These are phyloP conservation scores for Ardeotis arabs DNA, from an alignment of 2,113 vertebrate species.

Conservation along the genomic window DNA sequence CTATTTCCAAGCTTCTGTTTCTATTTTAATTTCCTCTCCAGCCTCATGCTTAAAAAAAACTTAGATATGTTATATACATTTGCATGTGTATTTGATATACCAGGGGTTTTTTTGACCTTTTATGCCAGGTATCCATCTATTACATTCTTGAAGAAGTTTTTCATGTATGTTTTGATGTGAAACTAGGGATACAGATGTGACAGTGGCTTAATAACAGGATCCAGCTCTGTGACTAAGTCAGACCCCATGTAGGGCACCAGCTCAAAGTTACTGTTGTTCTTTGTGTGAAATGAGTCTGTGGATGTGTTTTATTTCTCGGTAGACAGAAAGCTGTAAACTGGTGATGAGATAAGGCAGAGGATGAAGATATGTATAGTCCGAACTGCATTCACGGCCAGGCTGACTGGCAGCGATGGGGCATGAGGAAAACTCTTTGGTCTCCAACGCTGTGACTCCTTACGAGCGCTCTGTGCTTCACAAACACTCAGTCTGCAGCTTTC, in stretches of 20 bases:
- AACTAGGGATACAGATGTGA: neutral
- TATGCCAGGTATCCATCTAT: neutral
- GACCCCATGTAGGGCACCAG: neutral
- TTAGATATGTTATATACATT: neutral
- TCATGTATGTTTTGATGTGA: neutral
- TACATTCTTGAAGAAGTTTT: neutral
- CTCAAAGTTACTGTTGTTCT: neutral
- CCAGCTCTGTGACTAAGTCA: neutral
- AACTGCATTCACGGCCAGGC: neutral
- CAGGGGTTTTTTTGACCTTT: neutral
- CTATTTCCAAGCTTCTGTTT: neutral
- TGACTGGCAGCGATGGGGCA: neutral
- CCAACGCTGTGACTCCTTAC: neutral
- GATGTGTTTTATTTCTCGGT: neutral
- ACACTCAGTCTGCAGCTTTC: neutral
- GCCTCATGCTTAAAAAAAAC: neutral
- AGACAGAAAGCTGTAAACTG: neutral
- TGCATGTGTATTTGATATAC: neutral
- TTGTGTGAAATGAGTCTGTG: neutral
- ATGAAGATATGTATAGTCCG: neutral
- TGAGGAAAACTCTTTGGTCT: fast-evolving
- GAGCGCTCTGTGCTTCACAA: neutral
- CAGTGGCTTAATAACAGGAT: neutral
- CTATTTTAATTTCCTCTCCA: neutral
- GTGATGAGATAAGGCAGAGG: neutral